Evolutionary conservation across 2,113 vertebrate genomes (phyloP).

Genomic region (Gopherus evgoodei): DNA sequence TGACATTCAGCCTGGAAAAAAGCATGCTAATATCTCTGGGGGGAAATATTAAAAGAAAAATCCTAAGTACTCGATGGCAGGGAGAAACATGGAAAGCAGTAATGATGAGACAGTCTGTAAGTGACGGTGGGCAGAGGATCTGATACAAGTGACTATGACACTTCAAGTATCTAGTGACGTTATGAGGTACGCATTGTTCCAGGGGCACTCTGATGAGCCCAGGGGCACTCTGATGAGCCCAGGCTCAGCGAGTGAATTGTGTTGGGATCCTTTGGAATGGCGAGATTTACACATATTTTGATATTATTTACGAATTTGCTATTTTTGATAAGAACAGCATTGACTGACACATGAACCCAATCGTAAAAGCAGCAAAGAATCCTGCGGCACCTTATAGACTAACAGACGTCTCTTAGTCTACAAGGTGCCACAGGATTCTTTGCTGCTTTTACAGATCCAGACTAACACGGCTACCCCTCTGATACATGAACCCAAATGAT

Average conservation of each 20-base stretch:
- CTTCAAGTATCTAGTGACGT: neutral
- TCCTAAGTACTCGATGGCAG: neutral
- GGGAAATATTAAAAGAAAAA: neutral
- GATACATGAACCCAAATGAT: accelerated
- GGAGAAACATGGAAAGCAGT: neutral
- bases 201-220: neutral
- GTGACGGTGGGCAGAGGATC: neutral
- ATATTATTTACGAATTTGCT: neutral
- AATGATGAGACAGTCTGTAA: neutral
- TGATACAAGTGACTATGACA: neutral
- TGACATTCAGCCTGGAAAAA: neutral
- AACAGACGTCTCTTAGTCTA: too few relatives aligned
- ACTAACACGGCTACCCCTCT: too few relatives aligned
- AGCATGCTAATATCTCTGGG: neutral
- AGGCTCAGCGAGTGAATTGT: accelerated
- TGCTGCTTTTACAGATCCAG: too few relatives aligned
- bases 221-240: neutral
- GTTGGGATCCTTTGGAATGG: neutral
- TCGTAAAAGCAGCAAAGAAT: too few relatives aligned
- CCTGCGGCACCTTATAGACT: too few relatives aligned
- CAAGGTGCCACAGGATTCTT: too few relatives aligned
- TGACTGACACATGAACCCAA: accelerated
- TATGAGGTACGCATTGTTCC: accelerated
- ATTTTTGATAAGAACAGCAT: accelerated
- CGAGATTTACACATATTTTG: neutral